A percentile compares a stretch with the other conserved stretches of the same genome.
phyloP scores from a whole-genome alignment of 2,888 invertebrate genomes.

The Lathronympha strigana region DNA sequence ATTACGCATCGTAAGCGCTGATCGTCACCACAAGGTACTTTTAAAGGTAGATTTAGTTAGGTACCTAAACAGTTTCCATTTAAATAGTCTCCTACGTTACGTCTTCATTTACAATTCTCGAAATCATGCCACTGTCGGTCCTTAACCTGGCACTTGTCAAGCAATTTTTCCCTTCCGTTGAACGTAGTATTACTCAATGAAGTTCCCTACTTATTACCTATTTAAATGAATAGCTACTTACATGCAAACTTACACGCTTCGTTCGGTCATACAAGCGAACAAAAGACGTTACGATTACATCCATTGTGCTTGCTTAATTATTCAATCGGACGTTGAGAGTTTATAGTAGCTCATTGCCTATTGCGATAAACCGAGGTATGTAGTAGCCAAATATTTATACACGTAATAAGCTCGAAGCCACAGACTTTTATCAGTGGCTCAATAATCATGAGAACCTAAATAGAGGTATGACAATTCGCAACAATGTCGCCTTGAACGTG shows the following conservation, averaged over 20 bases:
- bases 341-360: slow-evolving; percentile 24
- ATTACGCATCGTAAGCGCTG: too few species aligned
- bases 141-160: not conserved
- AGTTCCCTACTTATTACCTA: not conserved
- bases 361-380: slow-evolving; percentile 17
- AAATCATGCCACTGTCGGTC: not conserved
- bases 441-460: slow-evolving; percentile 12
- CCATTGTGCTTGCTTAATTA: slow-evolving; percentile 37
- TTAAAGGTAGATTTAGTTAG: too few species aligned
- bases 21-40: too few species aligned
- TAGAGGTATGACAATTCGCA: slow-evolving; percentile 12
- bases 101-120: not conserved
- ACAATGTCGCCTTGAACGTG: slow-evolving; percentile 17
- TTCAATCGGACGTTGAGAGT: slow-evolving; percentile 25
- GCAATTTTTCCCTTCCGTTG: slow-evolving; percentile 2
- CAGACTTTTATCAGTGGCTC: slow-evolving; percentile 13
- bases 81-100: not conserved
- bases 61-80: not conserved
- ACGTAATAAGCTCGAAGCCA: slow-evolving; percentile 1
- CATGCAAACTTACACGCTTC: slow-evolving; percentile 21
- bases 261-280: slow-evolving; percentile 29
- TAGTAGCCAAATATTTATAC: slow-evolving; percentile 12
- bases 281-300: slow-evolving; percentile 26
- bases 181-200: slow-evolving; percentile 12
- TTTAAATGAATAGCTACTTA: slow-evolving; percentile 14